phyloP scores from a whole-genome alignment of 2,113 vertebrate genomes.

The Oncorhynchus keta region DNA sequence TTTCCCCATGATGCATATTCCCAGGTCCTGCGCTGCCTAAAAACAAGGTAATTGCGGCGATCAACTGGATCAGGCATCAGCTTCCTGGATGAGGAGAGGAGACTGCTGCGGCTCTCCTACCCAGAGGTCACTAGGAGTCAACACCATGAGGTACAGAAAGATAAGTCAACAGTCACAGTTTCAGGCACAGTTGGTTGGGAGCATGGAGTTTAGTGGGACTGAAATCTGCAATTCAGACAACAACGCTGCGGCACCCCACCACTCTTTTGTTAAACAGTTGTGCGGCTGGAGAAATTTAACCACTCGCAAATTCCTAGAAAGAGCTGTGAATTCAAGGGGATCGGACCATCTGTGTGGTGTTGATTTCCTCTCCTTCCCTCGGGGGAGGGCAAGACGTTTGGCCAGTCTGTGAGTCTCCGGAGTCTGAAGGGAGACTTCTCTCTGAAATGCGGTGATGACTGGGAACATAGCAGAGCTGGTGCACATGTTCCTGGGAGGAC shows the following conservation, averaged over 20 bases:
- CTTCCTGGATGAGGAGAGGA: slow-evolving; percentile 90
- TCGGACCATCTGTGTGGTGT: no score
- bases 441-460: slow-evolving; percentile 71
- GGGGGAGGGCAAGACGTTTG: slow-evolving; percentile 77
- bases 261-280: no score
- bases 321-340: no score
- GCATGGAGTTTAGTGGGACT: no score
- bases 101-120: slow-evolving; percentile 84
- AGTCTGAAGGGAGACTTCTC: slow-evolving; percentile 88
- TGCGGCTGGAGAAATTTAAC: no score
- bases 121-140: slow-evolving; percentile 85
- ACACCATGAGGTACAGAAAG: slow-evolving; percentile 75
- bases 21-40: slow-evolving; percentile 85
- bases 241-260: no score
- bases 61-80: slow-evolving; percentile 91
- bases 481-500: slow-evolving; percentile 85
- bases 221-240: no score
- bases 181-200: no score
- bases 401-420: slow-evolving; percentile 78
- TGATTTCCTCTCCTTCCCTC: background rate
- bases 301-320: no score
- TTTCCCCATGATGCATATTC: background rate
- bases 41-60: slow-evolving; percentile 83
- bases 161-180: background rate
- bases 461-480: slow-evolving; percentile 83